Percentiles rank a stretch among this genome's conserved stretches.
Conservation (phyloP, 2,888 invertebrate genomes). For the Theodoxus fluviatilis region DNA sequence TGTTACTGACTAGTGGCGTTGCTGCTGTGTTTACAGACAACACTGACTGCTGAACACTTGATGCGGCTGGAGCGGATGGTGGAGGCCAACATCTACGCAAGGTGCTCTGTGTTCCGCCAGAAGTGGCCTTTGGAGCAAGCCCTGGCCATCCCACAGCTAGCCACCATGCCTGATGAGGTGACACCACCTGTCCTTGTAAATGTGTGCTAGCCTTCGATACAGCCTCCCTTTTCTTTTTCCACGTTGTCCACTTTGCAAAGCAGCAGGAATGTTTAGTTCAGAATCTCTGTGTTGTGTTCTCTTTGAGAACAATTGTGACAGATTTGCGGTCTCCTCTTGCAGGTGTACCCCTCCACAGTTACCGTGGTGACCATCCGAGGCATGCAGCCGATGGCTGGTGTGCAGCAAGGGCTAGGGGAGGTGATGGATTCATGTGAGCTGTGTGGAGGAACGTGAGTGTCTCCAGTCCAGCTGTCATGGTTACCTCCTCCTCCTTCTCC, state of each 20-base stretch:
- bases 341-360: conserved; percentile 55
- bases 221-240: background rate
- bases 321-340: background rate
- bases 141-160: conserved; percentile 32
- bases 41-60: conserved; percentile 26
- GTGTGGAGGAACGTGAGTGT: conserved; percentile 63
- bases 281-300: background rate
- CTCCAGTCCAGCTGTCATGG: too few relatives aligned
- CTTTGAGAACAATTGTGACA: background rate
- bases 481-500: too few relatives aligned
- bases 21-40: conserved; percentile 7
- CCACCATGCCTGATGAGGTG: conserved; percentile 36
- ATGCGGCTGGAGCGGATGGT: conserved; percentile 27
- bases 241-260: background rate
- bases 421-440: conserved; percentile 60
- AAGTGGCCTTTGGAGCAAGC: conserved; percentile 35
- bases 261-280: background rate
- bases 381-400: background rate
- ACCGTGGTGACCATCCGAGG: conserved; percentile 48
- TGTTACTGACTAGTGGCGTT: background rate
- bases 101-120: conserved; percentile 30
- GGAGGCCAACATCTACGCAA: conserved; percentile 24
- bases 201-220: background rate
- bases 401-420: too few relatives aligned
- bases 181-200: background rate